These are phyloP conservation scores for Mustela erminea DNA, from an alignment of 2,797 vertebrate species.

Conservation along the genomic window DNA sequence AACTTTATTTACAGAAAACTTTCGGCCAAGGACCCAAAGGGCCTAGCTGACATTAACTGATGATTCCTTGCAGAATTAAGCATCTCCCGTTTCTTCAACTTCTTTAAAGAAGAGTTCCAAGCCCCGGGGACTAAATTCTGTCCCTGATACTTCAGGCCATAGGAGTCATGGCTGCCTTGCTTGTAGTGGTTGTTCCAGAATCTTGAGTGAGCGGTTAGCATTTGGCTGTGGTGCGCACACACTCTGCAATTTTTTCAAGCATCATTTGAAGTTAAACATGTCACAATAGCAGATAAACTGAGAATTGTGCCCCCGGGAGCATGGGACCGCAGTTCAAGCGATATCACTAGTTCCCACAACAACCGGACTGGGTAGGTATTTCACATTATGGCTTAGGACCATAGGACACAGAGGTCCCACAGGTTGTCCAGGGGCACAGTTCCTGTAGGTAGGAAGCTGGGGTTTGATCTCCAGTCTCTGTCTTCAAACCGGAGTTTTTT, in stretches of 20 bases:
- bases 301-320: background rate
- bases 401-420: background rate
- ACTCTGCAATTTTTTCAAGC: background rate
- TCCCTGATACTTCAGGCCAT: background rate
- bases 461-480: background rate
- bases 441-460: background rate
- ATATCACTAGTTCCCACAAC: background rate
- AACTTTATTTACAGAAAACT: conserved; percentile 42
- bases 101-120: background rate
- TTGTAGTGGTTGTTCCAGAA: background rate
- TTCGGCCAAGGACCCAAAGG: background rate
- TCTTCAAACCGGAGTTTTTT: background rate
- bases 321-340: accelerated
- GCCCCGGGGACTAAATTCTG: background rate
- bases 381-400: background rate
- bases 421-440: background rate
- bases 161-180: background rate
- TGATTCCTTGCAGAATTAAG: background rate
- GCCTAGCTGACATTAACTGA: background rate
- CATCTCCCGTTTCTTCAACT: background rate
- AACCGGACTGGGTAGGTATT: background rate
- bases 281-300: background rate
- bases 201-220: background rate
- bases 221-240: background rate
- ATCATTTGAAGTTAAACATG: background rate